Evolutionary conservation across 1,140 invertebrate species (phyloP), one percentile per base, ranked within the genome.

Genomic region (Chironomus tepperi): DNA sequence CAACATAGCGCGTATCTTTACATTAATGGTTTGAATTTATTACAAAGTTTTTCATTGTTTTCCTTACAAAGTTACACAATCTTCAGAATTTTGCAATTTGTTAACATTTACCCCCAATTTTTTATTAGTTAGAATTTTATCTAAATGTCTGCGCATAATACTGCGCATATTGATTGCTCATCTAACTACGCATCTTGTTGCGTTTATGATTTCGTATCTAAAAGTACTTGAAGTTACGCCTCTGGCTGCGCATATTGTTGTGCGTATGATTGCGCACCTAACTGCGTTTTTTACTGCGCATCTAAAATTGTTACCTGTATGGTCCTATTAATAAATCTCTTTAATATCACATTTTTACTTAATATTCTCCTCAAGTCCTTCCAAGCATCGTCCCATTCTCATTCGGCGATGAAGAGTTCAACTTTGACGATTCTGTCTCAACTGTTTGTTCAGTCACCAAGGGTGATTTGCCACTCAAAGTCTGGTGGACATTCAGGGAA

Each of bases 401-500:
- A 79, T 88, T 89, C 75, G 84, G 86, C 77, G 85, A 86, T 78
- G 86, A 87, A 77, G 86, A 88, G 43, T 85, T 90, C 2, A 89
- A 90, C 79, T 89, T 91, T 79, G 92, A 91, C 74, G 90, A 93
- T 79, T 89, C 91, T 42, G 88, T 91, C 43, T 90, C 90, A 2
- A 85, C 94, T 16, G 88, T 86, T 74, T 96, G 94, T 83, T 86
- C 90, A 76, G 86, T 93, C 43, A 86, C 89, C 74, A 89, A 90
- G 78, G 92, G 92, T 67, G 91, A 92, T 81, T 12, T 8, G 16
- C 16, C 65, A 6, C 1, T 19, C 0, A 70, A 70, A 19, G 18
- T 86, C 78, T 83, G 79, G 77, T 83, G 83, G 77, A 85, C 81
- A 78, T 85, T 86, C 77, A 87, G 89, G 77, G 88, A 87, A 79